Percentiles rank a stretch among this genome's conserved stretches.
Conservation (phyloP, 2,888 invertebrate species). For the Tholera decimalis region DNA sequence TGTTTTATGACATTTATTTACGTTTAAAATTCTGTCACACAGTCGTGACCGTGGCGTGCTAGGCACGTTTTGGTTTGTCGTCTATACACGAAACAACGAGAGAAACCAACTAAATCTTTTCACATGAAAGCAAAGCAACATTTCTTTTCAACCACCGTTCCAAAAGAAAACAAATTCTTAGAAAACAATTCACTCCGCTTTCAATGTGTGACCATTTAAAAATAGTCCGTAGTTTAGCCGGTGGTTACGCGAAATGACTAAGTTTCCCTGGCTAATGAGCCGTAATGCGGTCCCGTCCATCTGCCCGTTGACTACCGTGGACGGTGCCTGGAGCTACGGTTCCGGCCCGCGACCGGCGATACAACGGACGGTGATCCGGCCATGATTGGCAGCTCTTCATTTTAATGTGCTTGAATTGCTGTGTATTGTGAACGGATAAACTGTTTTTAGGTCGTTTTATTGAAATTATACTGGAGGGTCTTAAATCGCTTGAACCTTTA, state of each 20-base stretch:
- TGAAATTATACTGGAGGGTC: conserved; percentile 28
- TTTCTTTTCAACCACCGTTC: conserved; percentile 7
- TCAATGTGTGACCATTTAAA: conserved; percentile 45
- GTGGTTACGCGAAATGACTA: conserved; percentile 71
- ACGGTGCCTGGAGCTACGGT: conserved; percentile 60
- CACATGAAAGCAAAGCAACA: not conserved
- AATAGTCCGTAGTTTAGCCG: conserved; percentile 45
- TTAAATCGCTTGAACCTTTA: conserved; percentile 3
- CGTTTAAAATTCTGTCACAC: no score
- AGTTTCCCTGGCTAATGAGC: conserved; percentile 83
- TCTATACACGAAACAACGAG: not conserved
- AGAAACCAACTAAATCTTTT: not conserved
- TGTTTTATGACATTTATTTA: no score
- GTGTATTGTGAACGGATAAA: conserved; percentile 29
- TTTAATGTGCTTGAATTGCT: conserved; percentile 66
- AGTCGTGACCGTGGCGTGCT: no score
- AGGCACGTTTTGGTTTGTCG: no score
- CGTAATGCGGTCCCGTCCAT: conserved; percentile 68
- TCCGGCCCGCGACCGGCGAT: conserved; percentile 30
- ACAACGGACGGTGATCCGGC: conserved; percentile 68
- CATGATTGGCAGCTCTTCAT: conserved; percentile 74
- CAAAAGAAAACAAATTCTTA: conserved; percentile 27
- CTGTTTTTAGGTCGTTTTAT: conserved; percentile 34
- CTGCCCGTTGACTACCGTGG: conserved; percentile 68
- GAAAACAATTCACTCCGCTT: conserved; percentile 34